These are phyloP conservation scores for Agriotes lineatus DNA, from an alignment of 2,888 invertebrate species.

Conservation along the genomic window DNA sequence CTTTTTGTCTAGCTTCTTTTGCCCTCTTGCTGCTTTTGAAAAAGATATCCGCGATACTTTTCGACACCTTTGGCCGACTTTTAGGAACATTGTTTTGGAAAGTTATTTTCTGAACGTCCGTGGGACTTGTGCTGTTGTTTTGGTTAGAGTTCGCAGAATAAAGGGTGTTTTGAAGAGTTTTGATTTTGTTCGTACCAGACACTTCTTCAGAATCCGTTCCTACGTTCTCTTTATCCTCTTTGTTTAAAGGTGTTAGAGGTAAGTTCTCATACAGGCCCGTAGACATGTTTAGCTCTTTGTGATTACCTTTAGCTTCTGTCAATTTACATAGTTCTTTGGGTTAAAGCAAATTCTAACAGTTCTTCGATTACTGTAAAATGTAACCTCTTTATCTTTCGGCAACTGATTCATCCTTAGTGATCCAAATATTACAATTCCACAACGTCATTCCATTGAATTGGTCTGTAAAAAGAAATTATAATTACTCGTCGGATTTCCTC, in stretches of 20 bases:
- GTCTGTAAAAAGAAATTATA: too few relatives aligned
- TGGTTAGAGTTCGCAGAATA: slow-evolving; percentile 49
- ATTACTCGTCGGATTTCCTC: too few relatives aligned
- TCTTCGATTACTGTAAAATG: too few relatives aligned
- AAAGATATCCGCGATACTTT: slow-evolving; percentile 54
- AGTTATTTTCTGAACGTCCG: slow-evolving; percentile 48
- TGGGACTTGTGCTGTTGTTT: slow-evolving; percentile 59
- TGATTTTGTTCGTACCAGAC: slow-evolving; percentile 50
- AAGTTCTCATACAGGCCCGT: slow-evolving; percentile 61
- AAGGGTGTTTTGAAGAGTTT: slow-evolving; percentile 54
- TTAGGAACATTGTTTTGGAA: slow-evolving; percentile 51
- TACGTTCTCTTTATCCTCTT: slow-evolving; percentile 48
- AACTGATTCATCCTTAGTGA: too few relatives aligned
- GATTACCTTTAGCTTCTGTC: too few relatives aligned
- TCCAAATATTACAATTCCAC: too few relatives aligned
- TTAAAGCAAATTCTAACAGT: too few relatives aligned
- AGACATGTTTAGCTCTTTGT: slow-evolving; percentile 54
- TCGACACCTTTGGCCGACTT: slow-evolving; percentile 55
- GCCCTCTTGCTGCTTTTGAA: slow-evolving; percentile 36
- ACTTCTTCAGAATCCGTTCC: slow-evolving; percentile 43
- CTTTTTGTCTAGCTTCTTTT: slow-evolving; percentile 18
- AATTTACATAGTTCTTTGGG: too few relatives aligned
- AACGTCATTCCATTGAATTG: too few relatives aligned
- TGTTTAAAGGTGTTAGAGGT: slow-evolving; percentile 57
- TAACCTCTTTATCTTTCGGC: too few relatives aligned